phyloP scores from a whole-genome alignment of 2,888 invertebrate species.

The Calameuta idolon region DNA sequence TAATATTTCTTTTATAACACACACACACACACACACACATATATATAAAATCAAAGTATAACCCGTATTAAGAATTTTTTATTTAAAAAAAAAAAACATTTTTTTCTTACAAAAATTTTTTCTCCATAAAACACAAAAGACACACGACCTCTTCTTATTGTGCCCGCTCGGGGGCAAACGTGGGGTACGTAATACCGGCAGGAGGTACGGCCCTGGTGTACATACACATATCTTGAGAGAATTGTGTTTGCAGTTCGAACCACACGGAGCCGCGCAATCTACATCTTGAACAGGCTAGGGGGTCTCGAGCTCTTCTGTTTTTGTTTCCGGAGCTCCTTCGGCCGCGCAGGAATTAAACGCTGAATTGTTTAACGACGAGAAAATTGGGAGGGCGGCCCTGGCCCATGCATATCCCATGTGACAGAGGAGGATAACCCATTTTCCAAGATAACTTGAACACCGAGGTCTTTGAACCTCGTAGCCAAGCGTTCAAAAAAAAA shows the following conservation, averaged over 20 bases:
- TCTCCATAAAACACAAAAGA: neutral
- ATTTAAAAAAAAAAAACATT: no score
- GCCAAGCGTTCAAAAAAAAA: no score
- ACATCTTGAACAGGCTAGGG: constrained; percentile 46
- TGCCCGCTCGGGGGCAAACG: neutral
- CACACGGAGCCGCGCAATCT: constrained; percentile 44
- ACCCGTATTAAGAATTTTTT: neutral
- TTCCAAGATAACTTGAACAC: neutral
- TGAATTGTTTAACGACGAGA: constrained; percentile 49
- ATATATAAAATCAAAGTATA: no score
- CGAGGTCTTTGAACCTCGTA: neutral
- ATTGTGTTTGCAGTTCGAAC: constrained; percentile 46
- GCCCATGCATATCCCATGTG: constrained; percentile 31
- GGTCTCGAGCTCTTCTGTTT: constrained; percentile 20
- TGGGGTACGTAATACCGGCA: constrained; percentile 20
- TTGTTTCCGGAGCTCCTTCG: constrained; percentile 32
- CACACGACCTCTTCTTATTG: neutral
- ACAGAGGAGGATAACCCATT: neutral
- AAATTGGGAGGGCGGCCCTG: constrained; percentile 40
- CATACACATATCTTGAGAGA: constrained; percentile 23
- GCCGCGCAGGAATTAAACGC: constrained; percentile 46
- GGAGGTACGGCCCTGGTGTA: constrained; percentile 17
- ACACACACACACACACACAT: no score
- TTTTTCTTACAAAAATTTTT: no score
- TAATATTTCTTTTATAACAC: no score